A percentile compares a stretch with the other conserved stretches of the same genome.
These are phyloP conservation scores for Argyrosomus regius DNA, from an alignment of 2,797 vertebrate species.

Conservation along the genomic window DNA sequence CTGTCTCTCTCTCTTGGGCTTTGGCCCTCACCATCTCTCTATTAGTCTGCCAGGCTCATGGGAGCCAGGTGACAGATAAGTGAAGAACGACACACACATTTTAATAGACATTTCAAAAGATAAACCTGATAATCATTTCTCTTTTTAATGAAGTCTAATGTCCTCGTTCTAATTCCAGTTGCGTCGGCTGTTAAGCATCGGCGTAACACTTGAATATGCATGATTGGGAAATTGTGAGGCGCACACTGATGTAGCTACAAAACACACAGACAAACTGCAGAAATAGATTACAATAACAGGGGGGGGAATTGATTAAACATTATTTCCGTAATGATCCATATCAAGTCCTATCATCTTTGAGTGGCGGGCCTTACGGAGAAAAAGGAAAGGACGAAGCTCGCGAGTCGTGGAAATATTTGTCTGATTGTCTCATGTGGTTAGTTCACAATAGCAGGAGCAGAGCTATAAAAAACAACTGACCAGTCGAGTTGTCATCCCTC, in stretches of 20 bases:
- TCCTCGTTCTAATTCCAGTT: slow-evolving; percentile 87
- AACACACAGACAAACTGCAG: slow-evolving; percentile 82
- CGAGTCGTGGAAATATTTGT: slow-evolving; percentile 78
- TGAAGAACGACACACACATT: slow-evolving; percentile 86
- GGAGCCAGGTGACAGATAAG: slow-evolving; percentile 90
- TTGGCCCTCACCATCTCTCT: slow-evolving; percentile 87
- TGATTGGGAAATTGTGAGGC: slow-evolving; percentile 78
- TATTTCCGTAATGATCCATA: slow-evolving; percentile 87
- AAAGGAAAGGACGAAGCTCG: slow-evolving; percentile 55
- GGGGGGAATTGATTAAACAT: slow-evolving; percentile 85
- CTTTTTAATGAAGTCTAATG: slow-evolving; percentile 90
- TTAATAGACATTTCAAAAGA: slow-evolving; percentile 91
- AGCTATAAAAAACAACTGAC: slow-evolving; percentile 83
- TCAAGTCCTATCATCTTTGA: slow-evolving; percentile 82
- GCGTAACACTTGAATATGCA: slow-evolving; percentile 86
- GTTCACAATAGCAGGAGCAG: slow-evolving; percentile 69
- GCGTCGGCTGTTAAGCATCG: slow-evolving; percentile 84
- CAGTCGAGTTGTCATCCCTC: slow-evolving; percentile 87
- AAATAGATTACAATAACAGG: slow-evolving; percentile 83
- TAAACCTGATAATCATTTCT: slow-evolving; percentile 90
- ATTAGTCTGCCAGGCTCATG: slow-evolving; percentile 86
- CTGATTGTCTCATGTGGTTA: slow-evolving; percentile 82
- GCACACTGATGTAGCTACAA: slow-evolving; percentile 68
- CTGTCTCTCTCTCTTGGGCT: slow-evolving; percentile 83
- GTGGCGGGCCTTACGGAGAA: slow-evolving; percentile 58